Percentiles rank a stretch among this genome's conserved stretches.
phyloP scores from a whole-genome alignment of 2,113 vertebrate genomes.

The Gobius niger region DNA sequence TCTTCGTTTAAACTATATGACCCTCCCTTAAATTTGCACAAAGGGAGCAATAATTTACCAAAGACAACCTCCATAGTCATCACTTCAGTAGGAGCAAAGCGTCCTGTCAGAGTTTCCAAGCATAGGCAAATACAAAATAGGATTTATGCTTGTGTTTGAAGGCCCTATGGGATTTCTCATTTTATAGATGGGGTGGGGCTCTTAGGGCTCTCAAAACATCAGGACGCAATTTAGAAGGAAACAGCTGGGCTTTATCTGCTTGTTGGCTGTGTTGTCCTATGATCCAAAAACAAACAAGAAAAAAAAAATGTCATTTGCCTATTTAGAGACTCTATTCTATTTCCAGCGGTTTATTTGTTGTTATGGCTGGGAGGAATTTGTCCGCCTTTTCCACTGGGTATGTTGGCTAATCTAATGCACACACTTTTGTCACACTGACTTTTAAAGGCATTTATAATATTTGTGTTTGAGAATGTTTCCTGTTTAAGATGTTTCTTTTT shows the following conservation, averaged over 20 bases:
- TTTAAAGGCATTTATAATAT: constrained; percentile 12
- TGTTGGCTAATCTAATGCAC: constrained; percentile 2
- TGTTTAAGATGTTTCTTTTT: not conserved
- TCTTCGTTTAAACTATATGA: constrained; percentile 13
- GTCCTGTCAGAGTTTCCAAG: constrained; percentile 2
- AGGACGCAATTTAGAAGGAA: constrained; percentile 30
- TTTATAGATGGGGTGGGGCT: constrained; percentile 24
- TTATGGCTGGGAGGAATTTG: constrained; percentile 23
- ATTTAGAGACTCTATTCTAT: constrained; percentile 35
- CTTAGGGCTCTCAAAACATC: not conserved
- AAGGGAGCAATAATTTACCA: constrained; percentile 10
- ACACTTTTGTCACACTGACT: not conserved
- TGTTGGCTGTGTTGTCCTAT: constrained; percentile 30
- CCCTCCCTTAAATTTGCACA: constrained; percentile 7
- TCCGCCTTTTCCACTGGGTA: constrained; percentile 20
- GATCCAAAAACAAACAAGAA: constrained; percentile 48
- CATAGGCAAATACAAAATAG: constrained; percentile 22
- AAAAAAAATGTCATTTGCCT: constrained; percentile 6
- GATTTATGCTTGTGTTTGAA: constrained; percentile 34
- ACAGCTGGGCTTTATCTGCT: constrained; percentile 52
- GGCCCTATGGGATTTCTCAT: constrained; percentile 23
- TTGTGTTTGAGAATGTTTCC: constrained; percentile 29
- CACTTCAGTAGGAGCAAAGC: constrained; percentile 9
- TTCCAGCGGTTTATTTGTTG: constrained; percentile 34
- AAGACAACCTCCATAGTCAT: constrained; percentile 9